Conservation (phyloP, 2,888 invertebrate species). For the Lasius fuliginosus region DNA sequence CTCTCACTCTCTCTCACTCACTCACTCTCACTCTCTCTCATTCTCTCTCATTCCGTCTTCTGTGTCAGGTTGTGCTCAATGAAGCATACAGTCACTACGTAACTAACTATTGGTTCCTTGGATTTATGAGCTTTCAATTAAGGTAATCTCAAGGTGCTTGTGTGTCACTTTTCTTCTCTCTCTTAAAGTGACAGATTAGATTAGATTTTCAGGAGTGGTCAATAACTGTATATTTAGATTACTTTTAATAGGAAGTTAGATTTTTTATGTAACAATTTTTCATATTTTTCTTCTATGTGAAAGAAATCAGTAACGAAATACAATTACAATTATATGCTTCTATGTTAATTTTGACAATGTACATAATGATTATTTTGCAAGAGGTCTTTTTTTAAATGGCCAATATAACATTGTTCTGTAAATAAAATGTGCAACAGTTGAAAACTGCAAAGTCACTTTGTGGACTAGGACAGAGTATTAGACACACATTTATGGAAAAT, state of each 20-base stretch:
- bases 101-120: conserved; percentile 5
- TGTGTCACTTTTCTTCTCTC: not conserved
- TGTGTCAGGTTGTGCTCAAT: not conserved
- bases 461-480: not conserved
- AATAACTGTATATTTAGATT: not conserved
- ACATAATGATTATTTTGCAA: not conserved
- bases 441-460: conserved; percentile 22
- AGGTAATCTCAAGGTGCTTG: not conserved
- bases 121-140: conserved; percentile 2
- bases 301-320: not conserved
- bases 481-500: not conserved
- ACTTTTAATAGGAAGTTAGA: not conserved
- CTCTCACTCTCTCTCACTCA: too few relatives aligned
- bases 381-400: not conserved
- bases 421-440: not conserved
- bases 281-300: not conserved
- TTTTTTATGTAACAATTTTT: conserved; percentile 11
- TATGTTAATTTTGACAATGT: not conserved
- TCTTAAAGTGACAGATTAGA: not conserved
- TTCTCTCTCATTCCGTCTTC: not conserved
- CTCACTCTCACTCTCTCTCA: too few relatives aligned
- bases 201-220: not conserved
- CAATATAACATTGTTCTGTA: not conserved
- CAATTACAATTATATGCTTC: not conserved
- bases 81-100: not conserved